Percentiles rank a stretch among this genome's conserved stretches.
Conservation (phyloP, 2,797 vertebrate species). For the Pelobates cultripes region DNA sequence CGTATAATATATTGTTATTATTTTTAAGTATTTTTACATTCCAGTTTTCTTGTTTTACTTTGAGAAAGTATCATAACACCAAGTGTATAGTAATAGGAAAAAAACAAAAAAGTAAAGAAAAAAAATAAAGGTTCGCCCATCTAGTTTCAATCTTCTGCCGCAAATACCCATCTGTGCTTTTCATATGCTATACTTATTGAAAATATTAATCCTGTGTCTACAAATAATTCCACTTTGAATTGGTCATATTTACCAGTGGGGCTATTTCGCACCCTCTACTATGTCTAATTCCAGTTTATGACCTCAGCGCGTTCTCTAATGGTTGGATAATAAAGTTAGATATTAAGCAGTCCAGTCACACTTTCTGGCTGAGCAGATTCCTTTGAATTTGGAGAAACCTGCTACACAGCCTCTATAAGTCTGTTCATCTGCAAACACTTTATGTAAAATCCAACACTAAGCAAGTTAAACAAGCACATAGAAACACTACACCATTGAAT, state of each 20-base stretch:
- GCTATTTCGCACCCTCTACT: neutral
- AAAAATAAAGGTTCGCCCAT: too few relatives aligned
- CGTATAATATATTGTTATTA: too few relatives aligned
- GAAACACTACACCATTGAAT: neutral
- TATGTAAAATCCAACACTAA: neutral
- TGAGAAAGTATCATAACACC: too few relatives aligned
- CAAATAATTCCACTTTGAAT: conserved; percentile 4
- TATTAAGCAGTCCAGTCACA: conserved; percentile 12
- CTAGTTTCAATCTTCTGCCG: too few relatives aligned
- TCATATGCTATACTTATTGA: too few relatives aligned
- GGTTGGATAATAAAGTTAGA: conserved; percentile 6
- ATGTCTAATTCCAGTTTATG: conserved; percentile 5
- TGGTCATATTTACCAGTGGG: conserved; percentile 10
- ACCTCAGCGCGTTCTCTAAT: conserved; percentile 32
- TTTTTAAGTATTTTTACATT: too few relatives aligned
- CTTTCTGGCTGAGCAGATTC: conserved; percentile 25
- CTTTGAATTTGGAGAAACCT: conserved; percentile 26
- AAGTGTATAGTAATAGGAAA: too few relatives aligned
- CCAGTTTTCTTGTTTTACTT: too few relatives aligned
- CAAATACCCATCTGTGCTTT: too few relatives aligned
- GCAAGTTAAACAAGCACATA: neutral
- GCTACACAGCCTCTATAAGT: conserved; percentile 12
- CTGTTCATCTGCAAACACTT: conserved; percentile 34
- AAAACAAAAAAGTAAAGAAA: too few relatives aligned
- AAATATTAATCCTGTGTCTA: neutral